phyloP scores from a whole-genome alignment of 2,888 invertebrate species.

The Netelia melanura region DNA sequence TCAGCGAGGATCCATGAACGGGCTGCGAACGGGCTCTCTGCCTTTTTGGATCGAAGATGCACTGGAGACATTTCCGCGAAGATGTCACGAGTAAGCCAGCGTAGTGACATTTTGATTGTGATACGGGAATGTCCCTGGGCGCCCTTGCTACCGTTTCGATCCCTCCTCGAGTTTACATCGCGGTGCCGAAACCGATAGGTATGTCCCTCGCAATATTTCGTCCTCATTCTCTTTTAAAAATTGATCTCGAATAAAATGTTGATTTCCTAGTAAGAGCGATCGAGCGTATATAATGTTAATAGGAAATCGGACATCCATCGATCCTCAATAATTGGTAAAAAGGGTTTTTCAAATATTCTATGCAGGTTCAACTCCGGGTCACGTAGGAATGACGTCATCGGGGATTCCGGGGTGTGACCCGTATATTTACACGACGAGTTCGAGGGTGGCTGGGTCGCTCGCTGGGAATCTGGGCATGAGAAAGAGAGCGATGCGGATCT shows the following conservation, averaged over 20 bases:
- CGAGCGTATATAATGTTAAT: neutral
- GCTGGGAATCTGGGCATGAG: constrained; percentile 30
- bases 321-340: constrained; percentile 47
- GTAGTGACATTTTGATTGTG: constrained; percentile 10
- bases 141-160: neutral
- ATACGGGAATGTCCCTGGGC: constrained; percentile 5
- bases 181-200: too few relatives aligned
- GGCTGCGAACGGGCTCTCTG: neutral
- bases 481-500: constrained; percentile 32
- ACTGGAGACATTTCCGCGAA: neutral
- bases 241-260: neutral
- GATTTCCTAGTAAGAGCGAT: neutral
- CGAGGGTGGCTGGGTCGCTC: constrained; percentile 48
- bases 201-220: neutral
- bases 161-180: too few relatives aligned
- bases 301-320: constrained; percentile 29
- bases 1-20: neutral
- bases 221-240: neutral
- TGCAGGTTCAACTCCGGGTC: constrained; percentile 38
- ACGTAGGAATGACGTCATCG: constrained; percentile 59
- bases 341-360: constrained; percentile 36
- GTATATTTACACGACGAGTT: constrained; percentile 56
- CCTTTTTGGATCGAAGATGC: constrained; percentile 16
- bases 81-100: neutral
- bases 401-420: constrained; percentile 50